phyloP scores from a whole-genome alignment of 1,140 invertebrate species.

The Vanessa tameamea region DNA sequence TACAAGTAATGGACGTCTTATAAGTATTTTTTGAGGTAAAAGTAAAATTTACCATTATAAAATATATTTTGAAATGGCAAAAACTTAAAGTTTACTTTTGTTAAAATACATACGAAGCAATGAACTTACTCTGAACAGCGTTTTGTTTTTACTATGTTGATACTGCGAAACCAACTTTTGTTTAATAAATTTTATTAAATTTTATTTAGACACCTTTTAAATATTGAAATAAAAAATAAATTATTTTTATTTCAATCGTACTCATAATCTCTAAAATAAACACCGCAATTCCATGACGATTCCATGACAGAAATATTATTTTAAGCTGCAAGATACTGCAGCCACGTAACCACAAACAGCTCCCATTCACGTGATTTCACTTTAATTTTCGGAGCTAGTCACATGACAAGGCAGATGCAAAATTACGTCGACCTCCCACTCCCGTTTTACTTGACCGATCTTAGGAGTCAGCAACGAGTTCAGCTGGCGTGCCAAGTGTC shows the following conservation, averaged over 20 bases:
- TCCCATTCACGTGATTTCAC: slow-evolving; percentile 13
- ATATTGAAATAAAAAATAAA: too few relatives aligned
- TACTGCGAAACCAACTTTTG: too few relatives aligned
- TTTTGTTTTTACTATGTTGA: too few relatives aligned
- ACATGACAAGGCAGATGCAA: slow-evolving; percentile 5
- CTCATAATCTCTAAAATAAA: background rate
- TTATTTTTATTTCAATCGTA: background rate
- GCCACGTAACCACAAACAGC: background rate
- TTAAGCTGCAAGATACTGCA: background rate
- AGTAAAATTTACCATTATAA: too few relatives aligned
- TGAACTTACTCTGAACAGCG: too few relatives aligned
- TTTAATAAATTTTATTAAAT: too few relatives aligned
- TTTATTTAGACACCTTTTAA: too few relatives aligned
- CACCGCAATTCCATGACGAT: background rate
- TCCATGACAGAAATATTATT: background rate
- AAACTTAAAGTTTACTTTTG: too few relatives aligned
- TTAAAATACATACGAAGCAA: too few relatives aligned
- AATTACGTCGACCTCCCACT: slow-evolving; percentile 17
- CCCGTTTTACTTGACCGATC: slow-evolving; percentile 14
- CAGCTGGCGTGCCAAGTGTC: slow-evolving; percentile 13
- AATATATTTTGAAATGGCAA: too few relatives aligned
- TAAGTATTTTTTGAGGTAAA: too few relatives aligned
- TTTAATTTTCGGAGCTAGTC: slow-evolving; percentile 16
- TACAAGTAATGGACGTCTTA: too few relatives aligned
- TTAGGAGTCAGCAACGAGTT: slow-evolving; percentile 4